These are phyloP conservation scores for Onychostoma macrolepis DNA, from an alignment of 2,113 vertebrate genomes.

Conservation along the genomic window DNA sequence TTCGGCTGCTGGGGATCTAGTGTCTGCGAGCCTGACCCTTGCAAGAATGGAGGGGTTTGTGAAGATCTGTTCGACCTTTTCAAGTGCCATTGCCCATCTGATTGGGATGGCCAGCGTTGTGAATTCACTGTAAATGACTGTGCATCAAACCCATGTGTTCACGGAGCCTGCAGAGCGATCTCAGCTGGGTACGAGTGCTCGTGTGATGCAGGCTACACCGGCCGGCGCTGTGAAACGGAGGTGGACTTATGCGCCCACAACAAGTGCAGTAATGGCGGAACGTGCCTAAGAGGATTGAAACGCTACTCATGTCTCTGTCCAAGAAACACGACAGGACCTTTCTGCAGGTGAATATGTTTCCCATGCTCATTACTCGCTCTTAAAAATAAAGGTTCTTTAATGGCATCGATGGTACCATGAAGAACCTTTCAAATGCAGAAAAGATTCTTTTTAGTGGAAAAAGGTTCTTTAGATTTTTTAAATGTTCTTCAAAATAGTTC, in stretches of 20 bases:
- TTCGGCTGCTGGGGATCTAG: conserved; percentile 76
- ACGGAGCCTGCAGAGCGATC: conserved; percentile 80
- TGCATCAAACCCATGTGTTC: conserved; percentile 80
- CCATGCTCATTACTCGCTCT: not conserved
- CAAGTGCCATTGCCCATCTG: conserved; percentile 76
- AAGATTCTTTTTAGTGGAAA: not conserved
- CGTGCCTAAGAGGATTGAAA: conserved; percentile 77
- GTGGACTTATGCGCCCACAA: conserved; percentile 77
- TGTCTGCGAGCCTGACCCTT: conserved; percentile 80
- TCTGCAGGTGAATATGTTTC: conserved; percentile 76
- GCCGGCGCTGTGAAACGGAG: conserved; percentile 78
- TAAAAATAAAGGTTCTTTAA: not conserved
- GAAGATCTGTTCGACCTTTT: conserved; percentile 80
- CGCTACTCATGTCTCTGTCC: conserved; percentile 84
- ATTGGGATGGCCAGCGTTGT: conserved; percentile 79
- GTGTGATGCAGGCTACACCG: conserved; percentile 81
- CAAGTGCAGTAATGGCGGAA: conserved; percentile 83
- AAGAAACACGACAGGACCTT: conserved; percentile 81
- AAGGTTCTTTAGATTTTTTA: not conserved
- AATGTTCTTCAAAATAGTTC: no score
- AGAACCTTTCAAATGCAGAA: not conserved
- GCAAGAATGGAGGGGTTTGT: conserved; percentile 79
- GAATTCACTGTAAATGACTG: conserved; percentile 76
- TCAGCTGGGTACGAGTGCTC: conserved; percentile 73
- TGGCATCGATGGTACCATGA: not conserved